These are phyloP conservation scores for Calliopsis andreniformis DNA, from an alignment of 1,140 invertebrate genomes.

Conservation along the genomic window DNA sequence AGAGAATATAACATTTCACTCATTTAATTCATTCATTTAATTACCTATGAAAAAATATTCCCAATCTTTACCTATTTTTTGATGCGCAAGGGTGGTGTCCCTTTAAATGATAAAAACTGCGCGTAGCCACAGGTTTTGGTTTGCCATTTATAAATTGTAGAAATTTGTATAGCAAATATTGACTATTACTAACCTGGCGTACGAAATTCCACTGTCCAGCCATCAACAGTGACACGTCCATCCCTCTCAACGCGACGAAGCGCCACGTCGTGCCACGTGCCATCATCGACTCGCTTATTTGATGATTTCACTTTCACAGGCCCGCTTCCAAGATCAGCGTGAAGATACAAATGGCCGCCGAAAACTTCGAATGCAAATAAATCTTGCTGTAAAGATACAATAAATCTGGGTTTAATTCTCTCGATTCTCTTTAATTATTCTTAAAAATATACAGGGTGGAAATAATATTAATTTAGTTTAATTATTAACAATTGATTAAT, in stretches of 20 bases:
- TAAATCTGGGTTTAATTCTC: not conserved
- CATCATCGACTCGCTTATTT: conserved; percentile 91
- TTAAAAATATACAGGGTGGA: too few relatives aligned
- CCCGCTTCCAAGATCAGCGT: conserved; percentile 96
- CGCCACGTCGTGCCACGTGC: conserved; percentile 94
- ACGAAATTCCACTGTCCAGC: conserved; percentile 93
- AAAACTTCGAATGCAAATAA: conserved; percentile 97
- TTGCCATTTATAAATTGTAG: too few relatives aligned
- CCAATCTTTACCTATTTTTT: too few relatives aligned
- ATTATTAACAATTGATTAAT: too few relatives aligned
- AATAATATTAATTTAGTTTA: too few relatives aligned
- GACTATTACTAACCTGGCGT: conserved; percentile 86
- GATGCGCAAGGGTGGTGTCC: too few relatives aligned
- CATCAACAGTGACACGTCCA: conserved; percentile 95
- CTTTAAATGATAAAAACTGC: too few relatives aligned
- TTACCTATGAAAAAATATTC: too few relatives aligned
- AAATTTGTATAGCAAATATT: too few relatives aligned
- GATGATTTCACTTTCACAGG: conserved; percentile 92
- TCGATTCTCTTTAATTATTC: too few relatives aligned
- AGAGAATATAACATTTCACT: too few relatives aligned
- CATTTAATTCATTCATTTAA: too few relatives aligned
- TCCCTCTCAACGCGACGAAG: conserved; percentile 90
- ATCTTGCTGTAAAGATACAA: conserved; percentile 85
- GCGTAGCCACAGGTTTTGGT: not conserved
- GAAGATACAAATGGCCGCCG: conserved; percentile 95